Base-by-base conservation (phyloP, 2,113 vertebrate genomes). In the Sinosuthora webbiana region DNA sequence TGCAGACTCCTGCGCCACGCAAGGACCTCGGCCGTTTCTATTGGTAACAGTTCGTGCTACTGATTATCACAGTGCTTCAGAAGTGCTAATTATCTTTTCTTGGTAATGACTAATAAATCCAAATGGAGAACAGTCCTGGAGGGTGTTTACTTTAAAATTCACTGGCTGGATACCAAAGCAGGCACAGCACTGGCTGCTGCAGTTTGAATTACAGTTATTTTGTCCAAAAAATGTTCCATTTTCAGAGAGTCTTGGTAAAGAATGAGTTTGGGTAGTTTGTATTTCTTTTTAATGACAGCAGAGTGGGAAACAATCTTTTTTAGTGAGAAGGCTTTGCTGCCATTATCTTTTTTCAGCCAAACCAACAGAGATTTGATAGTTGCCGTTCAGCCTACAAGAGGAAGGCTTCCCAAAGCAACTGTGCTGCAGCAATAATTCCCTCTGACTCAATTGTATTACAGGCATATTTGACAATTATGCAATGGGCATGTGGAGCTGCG, bases 51-150 rank as follows among this genome's bases (percentile, higher is more conserved):
- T 88, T 93, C 68, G 50, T 64, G 88, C 92, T 67, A 16, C 95
- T 86, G 92, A 93, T 94, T 83, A 96, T 28, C 92, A 80, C 94
- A 92, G 11, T n/a, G 64, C 76, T 90, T 94, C 95, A 94, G 35
- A 96, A 95, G 90, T 85, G 79, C 90, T 96, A 95, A 94, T 96
- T 96, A 96, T 94, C 95, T 95, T 94, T 96, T 94, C 90, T 96
- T 92, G 83, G 92, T 96, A 93, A 84, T 93, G 94, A 96, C 93
- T 96, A 96, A 96, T 95, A 93, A 95, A 94, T 96, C 93, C 94
- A 87, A 96, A 92, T 63, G 93, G 64, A 92, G 94, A 96, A 91
- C 90, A 89, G 93, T 96, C 92, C 95, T 95, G 71, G 83, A 94
- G 92, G 92, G 93, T 94, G 85, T 96, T 96, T 96, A 78, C 90